Evolutionary conservation across 2,113 vertebrate species (phyloP).

Genomic region (Cheirogaleus medius): DNA sequence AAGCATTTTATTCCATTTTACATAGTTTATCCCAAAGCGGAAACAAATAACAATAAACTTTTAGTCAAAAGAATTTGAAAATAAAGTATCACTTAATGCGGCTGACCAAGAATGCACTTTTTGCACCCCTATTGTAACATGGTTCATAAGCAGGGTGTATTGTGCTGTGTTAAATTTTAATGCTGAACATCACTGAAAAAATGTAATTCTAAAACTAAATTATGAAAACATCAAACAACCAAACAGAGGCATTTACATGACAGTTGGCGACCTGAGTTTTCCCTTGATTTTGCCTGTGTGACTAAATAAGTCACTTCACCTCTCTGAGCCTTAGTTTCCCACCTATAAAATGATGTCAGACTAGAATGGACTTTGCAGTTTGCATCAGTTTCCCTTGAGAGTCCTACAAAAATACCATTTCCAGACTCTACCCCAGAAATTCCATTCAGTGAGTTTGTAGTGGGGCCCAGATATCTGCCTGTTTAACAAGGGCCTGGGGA

Average conservation of each 20-base stretch:
- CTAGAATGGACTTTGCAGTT: not conserved
- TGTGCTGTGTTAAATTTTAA: constrained; percentile 20
- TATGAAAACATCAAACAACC: not conserved
- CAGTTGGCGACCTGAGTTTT: not conserved
- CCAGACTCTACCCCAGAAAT: not conserved
- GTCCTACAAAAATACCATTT: not conserved
- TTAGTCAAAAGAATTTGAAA: constrained; percentile 46
- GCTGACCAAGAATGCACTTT: not conserved
- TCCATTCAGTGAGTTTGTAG: not conserved
- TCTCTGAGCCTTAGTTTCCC: not conserved
- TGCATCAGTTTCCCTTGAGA: not conserved
- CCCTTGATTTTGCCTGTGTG: not conserved
- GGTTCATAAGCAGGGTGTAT: not conserved
- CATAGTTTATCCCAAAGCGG: not conserved
- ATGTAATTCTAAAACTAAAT: not conserved
- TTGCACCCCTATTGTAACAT: not conserved
- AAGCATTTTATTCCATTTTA: constrained; percentile 40
- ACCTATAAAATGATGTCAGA: not conserved
- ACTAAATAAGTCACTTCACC: not conserved
- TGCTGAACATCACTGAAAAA: not conserved
- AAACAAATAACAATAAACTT: constrained; percentile 20
- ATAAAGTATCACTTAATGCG: not conserved
- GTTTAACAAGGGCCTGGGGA: not conserved
- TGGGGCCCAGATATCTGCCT: not conserved
- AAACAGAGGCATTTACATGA: not conserved